Evolutionary conservation across 2,888 invertebrate genomes (phyloP), one percentile per base, ranked within the genome.

Genomic region (Volucella inflata): DNA sequence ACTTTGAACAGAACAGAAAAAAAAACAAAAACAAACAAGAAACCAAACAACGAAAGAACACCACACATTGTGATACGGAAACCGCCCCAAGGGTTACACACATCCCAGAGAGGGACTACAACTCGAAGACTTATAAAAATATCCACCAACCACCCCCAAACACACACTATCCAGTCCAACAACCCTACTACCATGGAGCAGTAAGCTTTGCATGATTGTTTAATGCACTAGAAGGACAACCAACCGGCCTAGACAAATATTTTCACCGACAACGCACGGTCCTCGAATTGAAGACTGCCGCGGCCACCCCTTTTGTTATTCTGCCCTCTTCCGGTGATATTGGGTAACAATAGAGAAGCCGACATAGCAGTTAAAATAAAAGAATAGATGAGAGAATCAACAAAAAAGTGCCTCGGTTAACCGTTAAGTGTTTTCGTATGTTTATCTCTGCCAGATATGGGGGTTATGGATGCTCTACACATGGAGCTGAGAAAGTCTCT

Each of bases 211-310:
- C 48, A 81, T 81, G 72, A 78, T 82, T 87, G 87, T 87, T 87
- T 78, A 87, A 87, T 82, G 82, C 64, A 87, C 70, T 71, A 78
- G 74, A 87, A 87, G 82, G 82, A 71, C 87, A 78, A 78, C 82
- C 77, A 74, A 74, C 87, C 74, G 74, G 87, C 87, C 87, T 82
- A 87, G 87, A 74, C 87, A 87, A 87, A 78, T 78, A 84, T 60
- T 38, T 30, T 30, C 30, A 6, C 30, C 30, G 30, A 30, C 30
- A 2, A 30, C 21, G 21, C 44, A 36, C 50, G 10, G 16, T 11
- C 6, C 30, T 30, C 30, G 30, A 30, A 30, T 6, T 30, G 30
- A 30, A 30, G 53, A 2, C 51, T 72, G 62, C 44, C n/a, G 38
- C 55, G 6, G 10, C 59, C 48, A 65, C 75, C 79, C 79, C 79